Evolutionary conservation across 2,797 vertebrate species (phyloP).

Genomic region (Ceyx erithaca): DNA sequence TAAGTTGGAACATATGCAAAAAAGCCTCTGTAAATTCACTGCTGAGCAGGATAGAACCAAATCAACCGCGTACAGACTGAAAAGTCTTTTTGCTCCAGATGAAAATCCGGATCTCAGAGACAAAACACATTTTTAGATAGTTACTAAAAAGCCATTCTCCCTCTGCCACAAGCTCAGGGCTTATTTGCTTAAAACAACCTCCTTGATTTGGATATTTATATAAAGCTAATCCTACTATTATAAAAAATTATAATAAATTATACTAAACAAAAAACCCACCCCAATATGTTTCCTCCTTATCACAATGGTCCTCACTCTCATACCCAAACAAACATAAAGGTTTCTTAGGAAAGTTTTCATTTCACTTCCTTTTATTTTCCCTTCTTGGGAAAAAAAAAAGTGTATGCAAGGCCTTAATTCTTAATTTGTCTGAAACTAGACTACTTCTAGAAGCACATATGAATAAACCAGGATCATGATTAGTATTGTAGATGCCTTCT

Average conservation of each 20-base stretch:
- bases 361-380: background rate
- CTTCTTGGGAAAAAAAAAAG: background rate
- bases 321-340: background rate
- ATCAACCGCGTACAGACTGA: background rate
- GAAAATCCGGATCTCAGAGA: background rate
- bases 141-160: background rate
- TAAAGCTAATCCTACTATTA: background rate
- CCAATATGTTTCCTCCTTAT: background rate
- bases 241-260: too few relatives aligned
- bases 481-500: background rate
- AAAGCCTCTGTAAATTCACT: constrained; percentile 41
- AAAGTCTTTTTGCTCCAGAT: background rate
- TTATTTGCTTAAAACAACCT: background rate
- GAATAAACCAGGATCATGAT: background rate
- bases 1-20: constrained; percentile 45
- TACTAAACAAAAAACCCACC: background rate
- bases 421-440: background rate
- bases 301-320: background rate
- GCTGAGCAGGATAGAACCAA: background rate
- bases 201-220: background rate
- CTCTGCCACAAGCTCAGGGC: background rate
- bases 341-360: background rate
- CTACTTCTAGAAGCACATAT: background rate
- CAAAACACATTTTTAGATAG: background rate
- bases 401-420: background rate